Evolutionary conservation across 2,113 vertebrate species (phyloP).

Genomic region (Prochilodus magdalenae): DNA sequence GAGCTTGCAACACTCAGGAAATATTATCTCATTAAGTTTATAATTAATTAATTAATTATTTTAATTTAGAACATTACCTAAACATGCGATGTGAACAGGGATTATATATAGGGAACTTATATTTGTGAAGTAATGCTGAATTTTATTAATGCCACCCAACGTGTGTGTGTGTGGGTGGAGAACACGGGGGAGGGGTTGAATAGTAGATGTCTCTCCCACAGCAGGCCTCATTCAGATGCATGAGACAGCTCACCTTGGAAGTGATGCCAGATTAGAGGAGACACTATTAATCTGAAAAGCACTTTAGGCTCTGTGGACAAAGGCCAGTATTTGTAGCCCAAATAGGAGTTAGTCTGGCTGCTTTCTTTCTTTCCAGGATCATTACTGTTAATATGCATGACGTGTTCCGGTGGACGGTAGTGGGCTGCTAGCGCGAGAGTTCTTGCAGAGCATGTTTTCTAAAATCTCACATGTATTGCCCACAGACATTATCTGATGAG

Average conservation of each 20-base stretch:
- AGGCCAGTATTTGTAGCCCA: neutral
- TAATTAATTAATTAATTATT: too few relatives aligned
- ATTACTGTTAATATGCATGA: constrained; percentile 3
- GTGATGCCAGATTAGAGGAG: neutral
- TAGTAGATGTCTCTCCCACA: neutral
- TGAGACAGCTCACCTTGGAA: constrained; percentile 7
- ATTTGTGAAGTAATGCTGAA: too few relatives aligned
- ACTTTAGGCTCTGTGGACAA: neutral
- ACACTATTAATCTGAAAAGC: neutral
- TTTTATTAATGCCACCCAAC: too few relatives aligned
- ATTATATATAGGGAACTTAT: too few relatives aligned
- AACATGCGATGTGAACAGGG: too few relatives aligned
- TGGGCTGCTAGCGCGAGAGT: neutral
- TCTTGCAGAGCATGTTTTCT: neutral
- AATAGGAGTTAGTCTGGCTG: neutral
- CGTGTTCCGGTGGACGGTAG: neutral
- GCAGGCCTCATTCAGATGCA: neutral
- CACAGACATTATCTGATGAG: neutral
- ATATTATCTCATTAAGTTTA: too few relatives aligned
- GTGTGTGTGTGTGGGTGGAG: neutral
- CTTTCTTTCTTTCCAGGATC: neutral
- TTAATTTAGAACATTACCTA: too few relatives aligned
- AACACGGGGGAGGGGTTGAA: neutral
- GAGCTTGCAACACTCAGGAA: too few relatives aligned
- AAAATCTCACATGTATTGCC: too few relatives aligned